Evolutionary conservation across 2,113 vertebrate genomes (phyloP).

Genomic region (Paramisgurnus dabryanus): DNA sequence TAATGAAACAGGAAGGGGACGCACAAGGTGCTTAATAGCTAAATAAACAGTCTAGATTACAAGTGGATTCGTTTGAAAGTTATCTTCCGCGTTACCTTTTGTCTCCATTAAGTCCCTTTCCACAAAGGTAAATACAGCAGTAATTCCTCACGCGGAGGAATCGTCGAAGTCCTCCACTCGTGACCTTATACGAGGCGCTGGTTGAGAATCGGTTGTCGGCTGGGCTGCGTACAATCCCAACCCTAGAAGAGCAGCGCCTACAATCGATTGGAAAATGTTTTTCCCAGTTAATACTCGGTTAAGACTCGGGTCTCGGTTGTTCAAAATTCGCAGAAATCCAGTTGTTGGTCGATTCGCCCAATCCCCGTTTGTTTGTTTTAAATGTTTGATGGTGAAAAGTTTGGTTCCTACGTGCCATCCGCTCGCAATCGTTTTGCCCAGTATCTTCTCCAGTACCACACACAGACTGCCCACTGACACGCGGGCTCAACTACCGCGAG

Average conservation of each 20-base stretch:
- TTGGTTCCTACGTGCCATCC: conserved; percentile 56
- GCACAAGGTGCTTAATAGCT: background rate
- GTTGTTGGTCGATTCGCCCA: conserved; percentile 43
- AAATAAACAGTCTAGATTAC: conserved; percentile 26
- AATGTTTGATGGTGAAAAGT: conserved; percentile 51
- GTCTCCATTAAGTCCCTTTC: conserved; percentile 43
- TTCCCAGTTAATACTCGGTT: conserved; percentile 37
- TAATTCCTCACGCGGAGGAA: conserved; percentile 56
- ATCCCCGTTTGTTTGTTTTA: conserved; percentile 28
- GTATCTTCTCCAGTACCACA: conserved; percentile 79
- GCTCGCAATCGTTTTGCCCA: conserved; percentile 58
- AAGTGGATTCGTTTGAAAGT: conserved; percentile 33
- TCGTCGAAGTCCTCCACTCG: conserved; percentile 58
- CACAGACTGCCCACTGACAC: conserved; percentile 82
- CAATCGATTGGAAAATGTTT: conserved; percentile 52
- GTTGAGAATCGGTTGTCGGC: conserved; percentile 47
- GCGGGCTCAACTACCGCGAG: conserved; percentile 82
- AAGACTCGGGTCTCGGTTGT: background rate
- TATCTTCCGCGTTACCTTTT: conserved; percentile 49
- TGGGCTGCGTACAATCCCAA: conserved; percentile 42
- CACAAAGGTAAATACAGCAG: conserved; percentile 55
- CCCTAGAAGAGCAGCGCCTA: conserved; percentile 53
- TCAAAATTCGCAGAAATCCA: background rate
- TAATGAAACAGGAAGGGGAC: background rate
- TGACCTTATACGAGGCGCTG: conserved; percentile 34